Base-by-base conservation (phyloP, 2,113 vertebrate genomes). In the Cygnus atratus region DNA sequence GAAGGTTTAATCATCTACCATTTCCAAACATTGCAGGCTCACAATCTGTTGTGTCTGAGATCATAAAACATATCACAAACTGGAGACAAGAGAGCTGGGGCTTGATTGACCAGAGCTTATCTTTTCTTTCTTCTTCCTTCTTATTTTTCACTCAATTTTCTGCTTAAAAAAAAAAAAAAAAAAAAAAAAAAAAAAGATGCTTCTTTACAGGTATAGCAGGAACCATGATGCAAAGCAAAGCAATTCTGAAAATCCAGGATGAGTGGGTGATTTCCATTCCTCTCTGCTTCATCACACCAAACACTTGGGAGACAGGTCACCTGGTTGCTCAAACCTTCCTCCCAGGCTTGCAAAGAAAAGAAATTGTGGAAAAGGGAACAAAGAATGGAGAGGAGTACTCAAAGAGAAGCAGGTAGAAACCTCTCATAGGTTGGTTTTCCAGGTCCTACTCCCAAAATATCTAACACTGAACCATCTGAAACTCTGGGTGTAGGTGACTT, bases 1-100 rank as follows among this genome's bases (percentile, higher is more conserved):
- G 97, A 93, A 97, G 97, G 99, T 99, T 99, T 99, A 99, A 99
- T 99, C 98, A 99, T 99, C 99, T 99, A 99, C 99, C 98, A 98
- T 98, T 98, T 99, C 98, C 98, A 99, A 99, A 99, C 99, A 99
- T 98, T 97, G 97, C 92, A 97, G 94, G 97, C 96, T 97, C 97
- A 97, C 98, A 98, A 98, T 97, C 97, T 98, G 97, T 97, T 97
- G 97, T 95, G 94, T 93, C 96, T 97, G 97, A 98, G 97, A 98
- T 97, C 97, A 98, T 98, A 98, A 98, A 98, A 97, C 84, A 92
- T 96, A 92, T 93, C 90, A 96, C 92, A 95, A 94, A 80, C 94
- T 96, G 96, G 88, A 97, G 94, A 97, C 96, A 92, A 95, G 87
- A 62, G 84, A 91, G 90, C 43, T 83, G 74, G 74, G 82, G 33